Conservation (phyloP, 2,888 invertebrate genomes). For the Baccha elongata region DNA sequence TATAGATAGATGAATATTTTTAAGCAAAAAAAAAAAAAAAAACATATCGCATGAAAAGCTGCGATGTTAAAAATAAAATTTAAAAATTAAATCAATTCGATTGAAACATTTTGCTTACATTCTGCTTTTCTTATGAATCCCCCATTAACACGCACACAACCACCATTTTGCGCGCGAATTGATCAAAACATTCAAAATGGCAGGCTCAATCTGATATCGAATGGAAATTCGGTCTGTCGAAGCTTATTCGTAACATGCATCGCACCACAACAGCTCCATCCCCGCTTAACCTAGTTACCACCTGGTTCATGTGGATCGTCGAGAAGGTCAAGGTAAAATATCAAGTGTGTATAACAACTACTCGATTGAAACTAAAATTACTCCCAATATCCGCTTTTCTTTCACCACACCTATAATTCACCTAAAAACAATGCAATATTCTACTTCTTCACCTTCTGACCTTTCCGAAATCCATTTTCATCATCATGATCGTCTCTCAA, state of each 20-base stretch:
- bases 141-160: constrained; percentile 59
- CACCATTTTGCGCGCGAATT: constrained; percentile 38
- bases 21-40: too few relatives aligned
- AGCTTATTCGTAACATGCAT: constrained; percentile 99
- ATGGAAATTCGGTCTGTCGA: constrained; percentile 99
- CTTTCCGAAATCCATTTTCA: constrained; percentile 66
- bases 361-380: constrained; percentile 70
- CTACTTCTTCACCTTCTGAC: constrained; percentile 68
- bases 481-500: constrained; percentile 22
- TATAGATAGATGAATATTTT: constrained; percentile 54
- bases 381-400: constrained; percentile 47
- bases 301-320: constrained; percentile 94
- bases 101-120: constrained; percentile 57
- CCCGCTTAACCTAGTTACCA: constrained; percentile 97
- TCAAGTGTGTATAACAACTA: constrained; percentile 77
- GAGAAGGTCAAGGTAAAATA: constrained; percentile 88
- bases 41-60: constrained; percentile 44
- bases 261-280: constrained; percentile 98
- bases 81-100: constrained; percentile 20
- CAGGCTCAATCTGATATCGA: constrained; percentile 99
- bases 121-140: constrained; percentile 58
- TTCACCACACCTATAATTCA: constrained; percentile 26
- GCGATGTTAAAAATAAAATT: constrained; percentile 20
- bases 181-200: constrained; percentile 65
- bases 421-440: constrained; percentile 27